These are phyloP conservation scores for Corydoras sp. DNA, from an alignment of 2,113 vertebrate genomes.

Conservation along the genomic window DNA sequence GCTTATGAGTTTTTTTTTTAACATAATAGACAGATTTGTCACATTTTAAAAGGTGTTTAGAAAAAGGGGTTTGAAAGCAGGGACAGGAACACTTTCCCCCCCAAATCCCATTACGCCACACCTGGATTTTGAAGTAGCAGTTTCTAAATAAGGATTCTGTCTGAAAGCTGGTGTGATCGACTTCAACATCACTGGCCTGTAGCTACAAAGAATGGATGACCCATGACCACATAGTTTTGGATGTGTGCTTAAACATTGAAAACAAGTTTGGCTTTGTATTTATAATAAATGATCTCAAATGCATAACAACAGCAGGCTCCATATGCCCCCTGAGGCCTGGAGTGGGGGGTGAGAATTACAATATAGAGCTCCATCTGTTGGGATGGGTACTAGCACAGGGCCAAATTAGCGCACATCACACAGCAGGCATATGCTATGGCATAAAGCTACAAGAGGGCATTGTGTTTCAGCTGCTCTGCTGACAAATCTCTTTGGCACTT, in stretches of 20 bases:
- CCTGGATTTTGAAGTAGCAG: no score
- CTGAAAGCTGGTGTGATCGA: no score
- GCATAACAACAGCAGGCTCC: conserved; percentile 55
- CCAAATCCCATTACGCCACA: no score
- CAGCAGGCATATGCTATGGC: conserved; percentile 91
- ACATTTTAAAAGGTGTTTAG: no score
- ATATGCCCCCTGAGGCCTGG: conserved; percentile 83
- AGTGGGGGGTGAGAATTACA: conserved; percentile 89
- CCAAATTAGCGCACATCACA: conserved; percentile 93
- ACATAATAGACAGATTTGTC: no score
- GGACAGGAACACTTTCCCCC: no score
- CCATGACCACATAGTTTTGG: neutral
- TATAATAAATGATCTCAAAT: conserved; percentile 65
- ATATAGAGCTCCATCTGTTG: conserved; percentile 92
- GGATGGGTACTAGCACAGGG: conserved; percentile 72
- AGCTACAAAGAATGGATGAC: no score
- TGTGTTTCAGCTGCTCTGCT: conserved; percentile 91
- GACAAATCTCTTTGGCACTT: conserved; percentile 90
- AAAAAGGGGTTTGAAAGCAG: no score
- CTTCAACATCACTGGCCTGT: no score
- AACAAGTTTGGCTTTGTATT: conserved; percentile 68
- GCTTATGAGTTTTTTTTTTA: no score
- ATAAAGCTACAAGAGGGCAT: conserved; percentile 93
- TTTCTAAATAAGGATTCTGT: no score
- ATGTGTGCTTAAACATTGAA: neutral